Percentiles rank a stretch among this genome's conserved stretches.
phyloP scores from a whole-genome alignment of 2,797 vertebrate species.

The Saxicola maurus region DNA sequence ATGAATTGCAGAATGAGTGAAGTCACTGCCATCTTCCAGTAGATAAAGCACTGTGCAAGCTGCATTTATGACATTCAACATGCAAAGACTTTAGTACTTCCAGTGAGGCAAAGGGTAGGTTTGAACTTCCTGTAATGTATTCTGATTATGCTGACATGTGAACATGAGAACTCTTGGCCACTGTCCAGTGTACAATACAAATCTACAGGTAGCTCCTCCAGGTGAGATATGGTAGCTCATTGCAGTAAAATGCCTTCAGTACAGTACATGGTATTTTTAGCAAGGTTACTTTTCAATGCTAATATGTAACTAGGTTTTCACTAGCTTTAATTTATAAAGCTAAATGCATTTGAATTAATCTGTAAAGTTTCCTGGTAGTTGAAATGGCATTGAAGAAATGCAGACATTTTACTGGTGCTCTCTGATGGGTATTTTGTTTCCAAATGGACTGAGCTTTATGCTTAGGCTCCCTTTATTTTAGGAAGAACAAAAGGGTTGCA shows the following conservation, averaged over 20 bases:
- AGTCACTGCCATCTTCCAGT: background rate
- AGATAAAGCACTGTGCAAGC: background rate
- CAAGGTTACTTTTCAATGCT: background rate
- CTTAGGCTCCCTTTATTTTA: background rate
- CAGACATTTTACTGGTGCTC: fast-evolving
- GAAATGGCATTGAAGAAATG: background rate
- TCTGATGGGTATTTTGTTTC: background rate
- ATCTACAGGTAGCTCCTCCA: background rate
- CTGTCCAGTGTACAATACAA: background rate
- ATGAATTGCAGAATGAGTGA: background rate
- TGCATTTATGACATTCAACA: background rate
- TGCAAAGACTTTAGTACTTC: background rate
- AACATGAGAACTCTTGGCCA: background rate
- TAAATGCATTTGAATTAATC: background rate
- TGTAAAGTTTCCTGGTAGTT: background rate
- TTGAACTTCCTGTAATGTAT: background rate
- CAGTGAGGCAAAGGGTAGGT: background rate
- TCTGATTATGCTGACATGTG: background rate
- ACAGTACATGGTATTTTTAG: background rate
- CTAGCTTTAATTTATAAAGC: background rate
- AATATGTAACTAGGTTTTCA: background rate
- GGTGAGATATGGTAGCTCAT: background rate
- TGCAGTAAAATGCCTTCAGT: background rate
- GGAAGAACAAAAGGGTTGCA: background rate
- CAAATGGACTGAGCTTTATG: background rate